Percentiles rank a stretch among this genome's conserved stretches.
These are phyloP conservation scores for Dryomyza anilis DNA, from an alignment of 2,888 invertebrate genomes.

Conservation along the genomic window DNA sequence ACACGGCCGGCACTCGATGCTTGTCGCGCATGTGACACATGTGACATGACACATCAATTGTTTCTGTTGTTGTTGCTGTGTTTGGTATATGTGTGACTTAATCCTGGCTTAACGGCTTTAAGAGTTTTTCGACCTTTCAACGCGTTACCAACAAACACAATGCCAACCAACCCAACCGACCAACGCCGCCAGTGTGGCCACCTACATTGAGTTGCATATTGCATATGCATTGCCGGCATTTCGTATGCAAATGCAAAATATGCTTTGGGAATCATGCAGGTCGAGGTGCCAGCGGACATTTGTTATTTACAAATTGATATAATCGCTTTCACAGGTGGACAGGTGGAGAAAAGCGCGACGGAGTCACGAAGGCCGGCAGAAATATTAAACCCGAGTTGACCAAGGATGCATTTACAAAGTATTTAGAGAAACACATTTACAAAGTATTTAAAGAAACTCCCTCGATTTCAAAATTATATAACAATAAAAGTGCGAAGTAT, in stretches of 20 bases:
- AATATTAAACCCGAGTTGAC: no score
- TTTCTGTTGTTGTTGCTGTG: neutral
- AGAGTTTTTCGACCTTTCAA: conserved; percentile 16
- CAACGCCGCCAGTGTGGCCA: conserved; percentile 7
- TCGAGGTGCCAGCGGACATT: conserved; percentile 35
- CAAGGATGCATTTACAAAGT: conserved; percentile 14
- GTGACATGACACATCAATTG: neutral
- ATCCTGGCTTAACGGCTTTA: conserved; percentile 14
- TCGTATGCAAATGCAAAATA: conserved; percentile 33
- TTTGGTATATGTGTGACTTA: neutral
- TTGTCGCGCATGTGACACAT: no score
- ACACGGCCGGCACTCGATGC: no score
- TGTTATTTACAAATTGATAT: conserved; percentile 38
- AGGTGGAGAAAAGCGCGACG: no score
- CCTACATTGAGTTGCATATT: conserved; percentile 11
- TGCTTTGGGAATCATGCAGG: conserved; percentile 34
- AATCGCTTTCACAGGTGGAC: conserved; percentile 38
- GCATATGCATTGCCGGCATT: neutral
- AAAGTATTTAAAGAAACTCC: neutral
- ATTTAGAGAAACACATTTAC: neutral
- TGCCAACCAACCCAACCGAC: no score
- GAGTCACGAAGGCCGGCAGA: no score
- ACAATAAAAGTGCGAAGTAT: no score
- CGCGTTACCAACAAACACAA: no score
- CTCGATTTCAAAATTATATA: no score